These are phyloP conservation scores for Morpho helenor DNA, from an alignment of 2,888 invertebrate genomes.

Conservation along the genomic window DNA sequence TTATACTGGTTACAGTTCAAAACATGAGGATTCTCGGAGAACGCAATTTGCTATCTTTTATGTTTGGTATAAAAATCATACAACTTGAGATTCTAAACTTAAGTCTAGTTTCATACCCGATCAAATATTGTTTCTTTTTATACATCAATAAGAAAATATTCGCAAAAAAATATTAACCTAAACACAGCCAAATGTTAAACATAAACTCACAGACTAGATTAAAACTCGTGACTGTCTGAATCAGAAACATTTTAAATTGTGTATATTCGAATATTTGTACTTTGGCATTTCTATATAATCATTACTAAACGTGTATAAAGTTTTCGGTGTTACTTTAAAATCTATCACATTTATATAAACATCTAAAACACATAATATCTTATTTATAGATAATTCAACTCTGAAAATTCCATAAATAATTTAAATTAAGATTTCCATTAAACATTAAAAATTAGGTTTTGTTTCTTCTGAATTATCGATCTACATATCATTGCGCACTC, in stretches of 20 bases:
- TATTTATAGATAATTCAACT: constrained; percentile 6
- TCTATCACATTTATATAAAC: constrained; percentile 39
- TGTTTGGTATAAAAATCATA: too few species aligned
- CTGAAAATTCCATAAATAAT: constrained; percentile 1
- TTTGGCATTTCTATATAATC: constrained; percentile 25
- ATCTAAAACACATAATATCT: constrained; percentile 29
- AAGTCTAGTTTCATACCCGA: too few species aligned
- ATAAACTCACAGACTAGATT: constrained; percentile 27
- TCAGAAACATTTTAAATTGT: constrained; percentile 16
- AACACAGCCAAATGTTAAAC: constrained; percentile 67
- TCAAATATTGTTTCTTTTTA: too few species aligned
- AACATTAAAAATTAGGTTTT: background rate
- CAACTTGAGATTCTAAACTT: too few species aligned
- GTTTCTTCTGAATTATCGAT: too few species aligned
- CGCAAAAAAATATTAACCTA: constrained; percentile 39
- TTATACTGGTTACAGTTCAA: too few species aligned
- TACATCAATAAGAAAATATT: constrained; percentile 13
- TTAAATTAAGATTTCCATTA: background rate
- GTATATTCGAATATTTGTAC: constrained; percentile 27
- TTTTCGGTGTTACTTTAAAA: constrained; percentile 27
- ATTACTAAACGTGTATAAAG: constrained; percentile 21
- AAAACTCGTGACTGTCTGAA: constrained; percentile 7
- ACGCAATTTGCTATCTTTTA: too few species aligned
- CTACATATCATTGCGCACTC: too few species aligned
- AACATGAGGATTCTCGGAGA: too few species aligned